Percentiles rank a stretch among this genome's conserved stretches.
These are phyloP conservation scores for Blastobasis lacticolella DNA, from an alignment of 2,888 invertebrate species.

Conservation along the genomic window DNA sequence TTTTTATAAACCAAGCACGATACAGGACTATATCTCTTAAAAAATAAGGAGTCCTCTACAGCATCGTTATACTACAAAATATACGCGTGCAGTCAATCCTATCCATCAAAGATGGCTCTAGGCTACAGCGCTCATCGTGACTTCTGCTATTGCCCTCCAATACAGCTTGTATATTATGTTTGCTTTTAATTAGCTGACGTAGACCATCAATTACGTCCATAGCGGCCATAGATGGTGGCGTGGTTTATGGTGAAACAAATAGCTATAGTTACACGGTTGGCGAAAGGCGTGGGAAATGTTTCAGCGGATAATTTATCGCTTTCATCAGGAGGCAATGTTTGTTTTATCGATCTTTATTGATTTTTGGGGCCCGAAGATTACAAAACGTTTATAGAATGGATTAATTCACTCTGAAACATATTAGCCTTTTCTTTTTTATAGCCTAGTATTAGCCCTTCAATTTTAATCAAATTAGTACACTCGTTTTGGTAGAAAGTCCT, in stretches of 20 bases:
- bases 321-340: too few species aligned
- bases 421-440: too few species aligned
- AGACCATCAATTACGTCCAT: constrained; percentile 32
- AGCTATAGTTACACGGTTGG: constrained; percentile 19
- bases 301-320: constrained; percentile 18
- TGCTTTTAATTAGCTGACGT: constrained; percentile 64
- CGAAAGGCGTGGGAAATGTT: constrained; percentile 54
- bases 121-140: constrained; percentile 50
- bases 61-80: neutral
- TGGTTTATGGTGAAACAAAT: constrained; percentile 32
- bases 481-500: too few species aligned
- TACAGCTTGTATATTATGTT: constrained; percentile 46
- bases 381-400: too few species aligned
- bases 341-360: too few species aligned
- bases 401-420: too few species aligned
- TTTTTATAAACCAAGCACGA: too few species aligned
- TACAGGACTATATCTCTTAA: too few species aligned
- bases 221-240: constrained; percentile 22
- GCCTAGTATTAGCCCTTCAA: too few species aligned
- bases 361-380: too few species aligned
- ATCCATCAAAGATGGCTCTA: constrained; percentile 54
- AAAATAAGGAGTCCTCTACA: too few species aligned
- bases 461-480: too few species aligned
- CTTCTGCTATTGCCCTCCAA: constrained; percentile 54
- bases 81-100: constrained; percentile 36